Conservation (phyloP, 2,113 vertebrate genomes). For the Ptilonorhynchus violaceus region DNA sequence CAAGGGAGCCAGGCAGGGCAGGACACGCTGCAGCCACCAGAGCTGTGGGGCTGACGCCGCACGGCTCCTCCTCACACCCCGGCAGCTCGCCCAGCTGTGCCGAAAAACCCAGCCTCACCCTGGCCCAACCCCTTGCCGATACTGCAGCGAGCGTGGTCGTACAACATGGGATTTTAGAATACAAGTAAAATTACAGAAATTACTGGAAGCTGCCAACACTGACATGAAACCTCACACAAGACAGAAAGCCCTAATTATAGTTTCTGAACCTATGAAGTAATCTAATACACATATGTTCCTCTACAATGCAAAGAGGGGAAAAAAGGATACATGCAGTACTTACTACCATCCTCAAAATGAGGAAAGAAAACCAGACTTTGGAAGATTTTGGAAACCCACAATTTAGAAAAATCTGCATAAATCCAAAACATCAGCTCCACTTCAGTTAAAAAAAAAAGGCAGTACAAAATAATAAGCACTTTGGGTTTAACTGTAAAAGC, state of each 20-base stretch:
- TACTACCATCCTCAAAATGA: background rate
- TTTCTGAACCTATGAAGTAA: constrained; percentile 44
- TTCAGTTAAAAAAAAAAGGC: background rate
- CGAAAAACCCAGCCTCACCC: background rate
- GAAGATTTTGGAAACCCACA: background rate
- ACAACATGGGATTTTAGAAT: background rate
- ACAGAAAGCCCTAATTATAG: constrained; percentile 33
- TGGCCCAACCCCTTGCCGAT: background rate
- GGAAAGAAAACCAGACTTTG: background rate
- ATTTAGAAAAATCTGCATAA: background rate
- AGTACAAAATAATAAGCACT: background rate
- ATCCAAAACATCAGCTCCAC: background rate
- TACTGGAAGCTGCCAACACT: background rate
- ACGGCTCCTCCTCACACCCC: fast-evolving
- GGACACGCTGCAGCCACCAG: background rate
- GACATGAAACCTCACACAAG: background rate
- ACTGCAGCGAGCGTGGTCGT: background rate
- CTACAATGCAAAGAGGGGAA: background rate
- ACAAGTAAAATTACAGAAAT: background rate
- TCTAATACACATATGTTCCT: constrained; percentile 23
- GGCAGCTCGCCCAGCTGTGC: background rate
- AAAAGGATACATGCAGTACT: background rate
- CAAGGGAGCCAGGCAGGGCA: too few species aligned
- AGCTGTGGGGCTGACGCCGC: background rate
- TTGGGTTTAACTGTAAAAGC: background rate